A percentile compares a stretch with the other conserved stretches of the same genome.
These are phyloP conservation scores for Pristionchus exspectatus DNA, from an alignment of 2,888 invertebrate species.

Conservation along the genomic window DNA sequence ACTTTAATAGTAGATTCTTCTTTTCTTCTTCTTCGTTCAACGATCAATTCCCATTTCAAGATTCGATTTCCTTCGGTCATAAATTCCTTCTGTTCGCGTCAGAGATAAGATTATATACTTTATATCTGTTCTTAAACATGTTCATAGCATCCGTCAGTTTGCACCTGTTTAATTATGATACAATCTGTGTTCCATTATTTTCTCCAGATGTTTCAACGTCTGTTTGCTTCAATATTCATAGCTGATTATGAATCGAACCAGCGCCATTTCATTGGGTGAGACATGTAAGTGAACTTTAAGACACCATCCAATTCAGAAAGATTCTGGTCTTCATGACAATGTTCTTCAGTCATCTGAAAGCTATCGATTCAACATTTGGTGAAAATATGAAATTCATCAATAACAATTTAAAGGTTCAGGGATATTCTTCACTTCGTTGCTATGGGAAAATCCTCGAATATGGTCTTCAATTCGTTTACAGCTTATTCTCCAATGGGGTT, in stretches of 20 bases:
- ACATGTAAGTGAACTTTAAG: background rate
- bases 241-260: conserved; percentile 10
- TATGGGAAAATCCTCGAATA: conserved; percentile 8
- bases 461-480: background rate
- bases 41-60: background rate
- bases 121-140: background rate
- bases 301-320: background rate
- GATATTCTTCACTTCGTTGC: background rate
- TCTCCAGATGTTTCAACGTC: background rate
- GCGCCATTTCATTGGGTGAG: background rate
- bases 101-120: background rate
- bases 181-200: background rate
- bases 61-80: background rate
- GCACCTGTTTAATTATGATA: background rate
- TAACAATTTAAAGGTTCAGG: background rate
- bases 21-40: no score
- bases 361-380: background rate
- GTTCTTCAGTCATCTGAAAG: background rate
- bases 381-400: background rate
- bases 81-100: background rate
- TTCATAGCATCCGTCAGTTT: conserved; percentile 8
- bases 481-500: background rate
- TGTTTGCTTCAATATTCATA: background rate
- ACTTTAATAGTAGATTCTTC: background rate
- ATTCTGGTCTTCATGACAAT: background rate